Conservation (phyloP, 2,888 invertebrate genomes). For the Pelosia muscerda region DNA sequence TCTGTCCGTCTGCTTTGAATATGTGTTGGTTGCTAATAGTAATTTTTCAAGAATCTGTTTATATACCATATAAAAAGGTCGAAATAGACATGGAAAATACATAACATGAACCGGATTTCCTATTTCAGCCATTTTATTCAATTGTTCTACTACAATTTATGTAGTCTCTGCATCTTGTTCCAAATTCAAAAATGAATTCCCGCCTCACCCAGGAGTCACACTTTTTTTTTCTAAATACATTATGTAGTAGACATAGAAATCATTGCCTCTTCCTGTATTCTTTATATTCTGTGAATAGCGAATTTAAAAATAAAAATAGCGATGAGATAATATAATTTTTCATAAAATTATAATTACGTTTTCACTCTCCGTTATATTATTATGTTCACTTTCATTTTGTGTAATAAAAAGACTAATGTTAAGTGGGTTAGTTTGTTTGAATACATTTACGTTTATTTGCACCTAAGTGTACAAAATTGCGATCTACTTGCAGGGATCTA, state of each 20-base stretch:
- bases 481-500: too few species aligned
- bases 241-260: too few species aligned
- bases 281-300: background rate
- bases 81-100: background rate
- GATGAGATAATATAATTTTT: background rate
- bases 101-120: background rate
- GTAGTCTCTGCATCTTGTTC: too few species aligned
- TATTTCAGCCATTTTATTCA: too few species aligned
- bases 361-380: slow-evolving; percentile 5
- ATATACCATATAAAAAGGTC: background rate
- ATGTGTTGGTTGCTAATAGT: background rate
- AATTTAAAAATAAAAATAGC: background rate
- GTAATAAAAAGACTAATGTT: background rate
- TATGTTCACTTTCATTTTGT: slow-evolving; percentile 15
- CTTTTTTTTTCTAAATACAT: too few species aligned
- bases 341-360: slow-evolving; percentile 9
- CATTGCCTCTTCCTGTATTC: background rate
- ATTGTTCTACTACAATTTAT: too few species aligned
- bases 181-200: too few species aligned
- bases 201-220: too few species aligned
- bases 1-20: background rate
- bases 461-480: background rate
- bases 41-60: background rate
- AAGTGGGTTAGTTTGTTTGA: slow-evolving; percentile 12
- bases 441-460: background rate